These are phyloP conservation scores for Otocyon megalotis DNA, from an alignment of 2,113 vertebrate species.

Conservation along the genomic window DNA sequence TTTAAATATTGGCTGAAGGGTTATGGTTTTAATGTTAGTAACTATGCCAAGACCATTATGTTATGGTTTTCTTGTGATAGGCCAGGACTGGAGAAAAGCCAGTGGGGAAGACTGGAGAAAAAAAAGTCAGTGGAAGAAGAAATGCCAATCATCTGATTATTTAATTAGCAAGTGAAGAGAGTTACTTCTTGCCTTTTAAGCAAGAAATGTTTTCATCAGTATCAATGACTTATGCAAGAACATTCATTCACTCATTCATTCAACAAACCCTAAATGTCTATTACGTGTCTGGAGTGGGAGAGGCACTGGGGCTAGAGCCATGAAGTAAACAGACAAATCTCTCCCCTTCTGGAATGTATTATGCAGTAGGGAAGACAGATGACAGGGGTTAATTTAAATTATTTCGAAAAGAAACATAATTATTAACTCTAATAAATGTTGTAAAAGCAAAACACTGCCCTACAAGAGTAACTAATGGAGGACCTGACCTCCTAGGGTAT, in stretches of 20 bases:
- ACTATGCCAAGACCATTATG: neutral
- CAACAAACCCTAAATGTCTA: neutral
- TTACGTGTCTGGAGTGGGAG: neutral
- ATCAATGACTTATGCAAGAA: neutral
- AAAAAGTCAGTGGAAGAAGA: slow-evolving; percentile 5
- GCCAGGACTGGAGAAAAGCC: neutral
- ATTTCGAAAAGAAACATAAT: neutral
- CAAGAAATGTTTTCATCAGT: neutral
- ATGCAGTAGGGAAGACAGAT: neutral
- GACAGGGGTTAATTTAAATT: neutral
- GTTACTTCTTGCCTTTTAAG: neutral
- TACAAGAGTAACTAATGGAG: neutral
- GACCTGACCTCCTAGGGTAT: neutral
- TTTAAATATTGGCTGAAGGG: slow-evolving; percentile 1
- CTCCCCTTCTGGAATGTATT: neutral
- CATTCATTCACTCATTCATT: neutral
- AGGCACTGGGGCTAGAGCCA: neutral
- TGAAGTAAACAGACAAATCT: neutral
- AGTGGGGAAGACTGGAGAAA: neutral
- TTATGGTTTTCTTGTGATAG: neutral
- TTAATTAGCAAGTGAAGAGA: neutral
- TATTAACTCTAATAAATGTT: neutral
- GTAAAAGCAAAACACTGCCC: neutral
- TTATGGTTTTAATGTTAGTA: neutral
- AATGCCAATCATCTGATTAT: slow-evolving; percentile 26